phyloP scores from a whole-genome alignment of 2,113 vertebrate species.

The Poicephalus meyeri region DNA sequence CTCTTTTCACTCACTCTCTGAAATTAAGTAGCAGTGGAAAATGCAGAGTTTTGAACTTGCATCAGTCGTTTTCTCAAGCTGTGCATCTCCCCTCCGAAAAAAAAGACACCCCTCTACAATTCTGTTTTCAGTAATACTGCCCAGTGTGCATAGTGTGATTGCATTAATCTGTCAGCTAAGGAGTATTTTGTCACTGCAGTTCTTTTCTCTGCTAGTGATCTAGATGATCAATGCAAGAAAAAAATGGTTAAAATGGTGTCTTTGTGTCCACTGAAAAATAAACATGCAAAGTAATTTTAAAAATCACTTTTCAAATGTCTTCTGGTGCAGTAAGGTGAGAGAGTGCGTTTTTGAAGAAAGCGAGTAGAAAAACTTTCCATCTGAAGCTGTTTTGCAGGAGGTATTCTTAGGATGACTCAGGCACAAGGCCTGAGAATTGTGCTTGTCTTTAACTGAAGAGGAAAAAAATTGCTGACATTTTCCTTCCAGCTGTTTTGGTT shows the following conservation, averaged over 20 bases:
- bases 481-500: constrained; percentile 8
- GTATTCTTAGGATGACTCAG: constrained; percentile 46
- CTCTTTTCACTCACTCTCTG: background rate
- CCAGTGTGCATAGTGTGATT: background rate
- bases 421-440: background rate
- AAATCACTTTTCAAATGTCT: background rate
- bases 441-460: background rate
- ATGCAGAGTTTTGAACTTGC: background rate
- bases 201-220: background rate
- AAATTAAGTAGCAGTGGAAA: background rate
- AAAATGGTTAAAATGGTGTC: background rate
- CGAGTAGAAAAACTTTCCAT: background rate
- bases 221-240: background rate
- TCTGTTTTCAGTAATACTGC: background rate
- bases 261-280: background rate
- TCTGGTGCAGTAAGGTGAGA: background rate
- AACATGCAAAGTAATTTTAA: background rate
- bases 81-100: background rate
- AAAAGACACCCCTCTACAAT: background rate
- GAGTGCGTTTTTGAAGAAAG: background rate
- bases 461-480: background rate
- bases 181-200: background rate
- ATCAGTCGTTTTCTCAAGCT: background rate
- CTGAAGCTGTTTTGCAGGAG: constrained; percentile 28
- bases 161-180: background rate